Conservation (phyloP, 2,113 vertebrate genomes). For the Tachuris rubrigastra region DNA sequence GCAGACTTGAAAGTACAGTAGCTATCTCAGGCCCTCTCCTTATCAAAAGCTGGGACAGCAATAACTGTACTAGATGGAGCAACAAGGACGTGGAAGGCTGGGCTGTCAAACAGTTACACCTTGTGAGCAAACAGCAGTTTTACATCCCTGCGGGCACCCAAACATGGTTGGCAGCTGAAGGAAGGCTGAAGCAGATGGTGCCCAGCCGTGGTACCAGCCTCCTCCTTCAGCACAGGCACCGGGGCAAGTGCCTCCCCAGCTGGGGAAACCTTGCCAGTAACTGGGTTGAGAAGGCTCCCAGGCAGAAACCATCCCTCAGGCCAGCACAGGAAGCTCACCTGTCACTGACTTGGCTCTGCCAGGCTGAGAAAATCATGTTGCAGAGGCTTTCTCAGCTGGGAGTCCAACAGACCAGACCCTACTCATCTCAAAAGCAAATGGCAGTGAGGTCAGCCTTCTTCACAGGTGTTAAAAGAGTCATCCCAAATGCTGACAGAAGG, state of each 20-base stretch:
- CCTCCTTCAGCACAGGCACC: background rate
- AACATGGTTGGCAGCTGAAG: background rate
- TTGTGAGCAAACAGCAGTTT: conserved; percentile 46
- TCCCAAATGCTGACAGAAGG: background rate
- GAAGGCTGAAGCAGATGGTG: background rate
- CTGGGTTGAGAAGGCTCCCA: background rate
- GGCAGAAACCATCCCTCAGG: accelerated
- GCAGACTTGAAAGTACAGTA: conserved; percentile 86
- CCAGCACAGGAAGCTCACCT: background rate
- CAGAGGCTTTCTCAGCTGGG: background rate
- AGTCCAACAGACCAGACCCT: background rate
- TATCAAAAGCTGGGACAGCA: conserved; percentile 84
- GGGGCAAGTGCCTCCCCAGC: background rate
- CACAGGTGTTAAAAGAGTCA: background rate
- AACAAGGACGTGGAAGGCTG: conserved; percentile 78
- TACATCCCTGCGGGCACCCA: background rate
- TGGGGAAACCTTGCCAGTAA: background rate
- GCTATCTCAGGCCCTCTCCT: conserved; percentile 86
- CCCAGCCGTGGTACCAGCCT: background rate
- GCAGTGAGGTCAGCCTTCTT: background rate
- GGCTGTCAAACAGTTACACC: conserved; percentile 60
- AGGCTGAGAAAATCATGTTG: background rate
- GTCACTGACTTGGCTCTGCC: background rate
- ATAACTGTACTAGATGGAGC: conserved; percentile 82
- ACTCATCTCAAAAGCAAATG: background rate